phyloP scores from a whole-genome alignment of 30 jellyfish, hydroid and myxozoan species.

The Aurelia sp. region DNA sequence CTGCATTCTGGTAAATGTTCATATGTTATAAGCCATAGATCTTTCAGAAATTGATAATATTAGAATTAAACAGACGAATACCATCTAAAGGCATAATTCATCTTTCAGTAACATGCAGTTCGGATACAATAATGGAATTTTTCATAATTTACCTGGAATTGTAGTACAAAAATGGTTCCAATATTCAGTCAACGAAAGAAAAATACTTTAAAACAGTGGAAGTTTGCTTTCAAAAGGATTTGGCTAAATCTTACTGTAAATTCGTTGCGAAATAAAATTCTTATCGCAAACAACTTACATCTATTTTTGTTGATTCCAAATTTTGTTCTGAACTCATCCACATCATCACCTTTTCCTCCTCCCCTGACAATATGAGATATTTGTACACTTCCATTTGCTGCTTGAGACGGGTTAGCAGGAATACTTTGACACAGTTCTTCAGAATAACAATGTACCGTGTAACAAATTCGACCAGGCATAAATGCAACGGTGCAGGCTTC shows the following conservation, averaged over 20 bases:
- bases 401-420: constrained; percentile 95
- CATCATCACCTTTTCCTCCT: constrained; percentile 98
- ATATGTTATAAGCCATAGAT: too few species aligned
- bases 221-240: not conserved
- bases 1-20: too few species aligned
- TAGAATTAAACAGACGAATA: too few species aligned
- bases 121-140: too few species aligned
- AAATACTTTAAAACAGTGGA: not conserved
- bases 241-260: not conserved
- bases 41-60: too few species aligned
- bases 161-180: too few species aligned
- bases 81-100: too few species aligned
- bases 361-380: constrained; percentile 95
- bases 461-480: constrained; percentile 92
- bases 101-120: too few species aligned
- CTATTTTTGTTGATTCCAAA: constrained; percentile 90
- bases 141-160: too few species aligned
- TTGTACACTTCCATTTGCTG: constrained; percentile 93
- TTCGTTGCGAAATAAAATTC: not conserved
- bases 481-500: constrained; percentile 89
- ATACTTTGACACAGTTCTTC: constrained; percentile 88
- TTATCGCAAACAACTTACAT: constrained; percentile 32
- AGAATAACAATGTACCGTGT: constrained; percentile 87
- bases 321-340: constrained; percentile 87
- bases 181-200: too few species aligned